These are phyloP conservation scores for Phasia obesa DNA, from an alignment of 2,888 invertebrate species.

Conservation along the genomic window DNA sequence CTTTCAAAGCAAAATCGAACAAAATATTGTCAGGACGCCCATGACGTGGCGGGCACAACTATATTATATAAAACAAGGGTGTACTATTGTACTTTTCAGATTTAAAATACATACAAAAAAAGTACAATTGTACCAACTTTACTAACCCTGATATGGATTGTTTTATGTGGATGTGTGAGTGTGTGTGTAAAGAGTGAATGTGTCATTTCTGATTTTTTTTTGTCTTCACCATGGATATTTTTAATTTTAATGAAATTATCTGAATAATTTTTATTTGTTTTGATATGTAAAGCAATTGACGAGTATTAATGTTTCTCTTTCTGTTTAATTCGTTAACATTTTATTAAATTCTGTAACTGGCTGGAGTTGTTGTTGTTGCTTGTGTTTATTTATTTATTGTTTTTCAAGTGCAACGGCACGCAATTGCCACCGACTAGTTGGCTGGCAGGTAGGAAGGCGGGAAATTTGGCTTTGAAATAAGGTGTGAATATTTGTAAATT, in stretches of 20 bases:
- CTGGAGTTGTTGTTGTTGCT: slow-evolving; percentile 8
- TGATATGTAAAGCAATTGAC: slow-evolving; percentile 11
- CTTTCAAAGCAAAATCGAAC: too few species aligned
- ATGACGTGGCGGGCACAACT: too few species aligned
- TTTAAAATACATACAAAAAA: too few species aligned
- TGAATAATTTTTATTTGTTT: slow-evolving; percentile 45
- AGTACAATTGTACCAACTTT: too few species aligned
- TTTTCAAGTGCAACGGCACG: slow-evolving; percentile 67
- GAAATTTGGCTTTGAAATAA: slow-evolving; percentile 33
- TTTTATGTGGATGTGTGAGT: neutral
- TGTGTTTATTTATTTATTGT: slow-evolving; percentile 37
- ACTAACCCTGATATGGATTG: too few species aligned
- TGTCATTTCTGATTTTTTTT: slow-evolving; percentile 43
- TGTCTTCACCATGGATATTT: slow-evolving; percentile 24
- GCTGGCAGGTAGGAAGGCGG: neutral
- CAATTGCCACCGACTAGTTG: slow-evolving; percentile 47
- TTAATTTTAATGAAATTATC: slow-evolving; percentile 40
- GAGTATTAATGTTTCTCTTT: slow-evolving; percentile 40
- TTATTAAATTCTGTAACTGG: slow-evolving; percentile 35
- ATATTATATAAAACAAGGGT: too few species aligned
- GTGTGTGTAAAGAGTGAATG: slow-evolving; percentile 46
- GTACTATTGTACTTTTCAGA: too few species aligned
- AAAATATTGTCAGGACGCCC: too few species aligned
- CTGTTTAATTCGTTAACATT: slow-evolving; percentile 23
- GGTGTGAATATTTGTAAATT: slow-evolving; percentile 63